These are phyloP conservation scores for Brachyptera risi DNA, from an alignment of 2,888 invertebrate species.

Conservation along the genomic window DNA sequence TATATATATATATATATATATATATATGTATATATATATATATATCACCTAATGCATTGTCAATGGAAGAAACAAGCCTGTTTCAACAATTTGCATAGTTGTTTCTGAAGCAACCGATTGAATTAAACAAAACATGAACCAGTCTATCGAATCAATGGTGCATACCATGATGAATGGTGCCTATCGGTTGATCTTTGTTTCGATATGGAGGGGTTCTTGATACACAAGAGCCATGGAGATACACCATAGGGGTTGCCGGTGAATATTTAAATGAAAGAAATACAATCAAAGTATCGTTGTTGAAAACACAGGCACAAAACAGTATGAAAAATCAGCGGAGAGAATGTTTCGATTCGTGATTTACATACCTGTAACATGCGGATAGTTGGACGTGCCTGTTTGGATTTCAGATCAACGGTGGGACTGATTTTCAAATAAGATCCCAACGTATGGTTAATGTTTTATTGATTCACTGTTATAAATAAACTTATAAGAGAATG, in stretches of 20 bases:
- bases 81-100: slow-evolving; percentile 1
- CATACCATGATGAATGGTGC: not conserved
- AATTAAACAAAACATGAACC: not conserved
- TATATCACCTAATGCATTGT: not conserved
- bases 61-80: not conserved
- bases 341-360: not conserved
- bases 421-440: slow-evolving; percentile 8
- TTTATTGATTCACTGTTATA: too few species aligned
- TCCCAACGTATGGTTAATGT: too few species aligned
- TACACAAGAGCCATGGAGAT: not conserved
- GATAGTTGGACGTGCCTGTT: not conserved
- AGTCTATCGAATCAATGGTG: not conserved
- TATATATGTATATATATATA: too few species aligned
- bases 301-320: not conserved
- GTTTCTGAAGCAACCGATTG: not conserved
- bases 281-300: not conserved
- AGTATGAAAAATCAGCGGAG: not conserved
- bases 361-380: not conserved
- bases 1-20: not conserved
- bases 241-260: not conserved
- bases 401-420: too few species aligned
- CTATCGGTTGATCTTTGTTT: not conserved
- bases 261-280: slow-evolving; percentile 1
- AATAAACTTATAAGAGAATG: too few species aligned
- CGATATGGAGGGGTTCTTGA: not conserved